These are phyloP conservation scores for Halcyon badia DNA, from an alignment of 2,797 vertebrate species.

Conservation along the genomic window DNA sequence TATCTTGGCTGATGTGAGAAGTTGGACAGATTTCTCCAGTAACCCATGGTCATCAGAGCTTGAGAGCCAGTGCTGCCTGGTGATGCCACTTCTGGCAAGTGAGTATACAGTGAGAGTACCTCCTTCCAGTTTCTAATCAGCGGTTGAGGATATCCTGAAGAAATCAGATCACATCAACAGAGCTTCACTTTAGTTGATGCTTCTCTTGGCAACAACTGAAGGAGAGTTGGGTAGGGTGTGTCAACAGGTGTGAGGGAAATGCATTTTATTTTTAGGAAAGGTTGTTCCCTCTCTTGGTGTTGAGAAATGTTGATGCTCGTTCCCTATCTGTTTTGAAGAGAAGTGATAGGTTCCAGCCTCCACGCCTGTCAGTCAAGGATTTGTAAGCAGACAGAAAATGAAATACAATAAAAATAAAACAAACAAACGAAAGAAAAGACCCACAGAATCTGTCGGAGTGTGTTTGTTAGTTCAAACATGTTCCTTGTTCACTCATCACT, in stretches of 20 bases:
- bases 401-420: slow-evolving; percentile 34
- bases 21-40: not conserved
- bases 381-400: slow-evolving; percentile 18
- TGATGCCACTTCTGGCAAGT: not conserved
- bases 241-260: not conserved
- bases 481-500: slow-evolving; percentile 8
- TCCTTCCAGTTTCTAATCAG: not conserved
- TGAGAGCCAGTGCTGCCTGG: not conserved
- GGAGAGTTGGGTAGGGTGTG: not conserved
- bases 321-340: slow-evolving; percentile 22
- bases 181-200: not conserved
- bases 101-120: not conserved
- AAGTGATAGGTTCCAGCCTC: slow-evolving; percentile 42
- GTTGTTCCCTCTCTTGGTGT: not conserved
- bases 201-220: not conserved
- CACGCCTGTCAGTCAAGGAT: not conserved
- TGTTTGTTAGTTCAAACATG: slow-evolving; percentile 17
- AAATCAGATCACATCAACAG: not conserved
- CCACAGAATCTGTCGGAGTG: not conserved
- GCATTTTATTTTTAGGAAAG: slow-evolving; percentile 10
- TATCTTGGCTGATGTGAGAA: not conserved
- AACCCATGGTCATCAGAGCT: not conserved
- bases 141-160: not conserved
- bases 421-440: not conserved
- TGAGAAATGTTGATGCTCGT: slow-evolving; percentile 18